Evolutionary conservation across 1,140 invertebrate genomes (phyloP).

Genomic region (Drosophila sechellia): DNA sequence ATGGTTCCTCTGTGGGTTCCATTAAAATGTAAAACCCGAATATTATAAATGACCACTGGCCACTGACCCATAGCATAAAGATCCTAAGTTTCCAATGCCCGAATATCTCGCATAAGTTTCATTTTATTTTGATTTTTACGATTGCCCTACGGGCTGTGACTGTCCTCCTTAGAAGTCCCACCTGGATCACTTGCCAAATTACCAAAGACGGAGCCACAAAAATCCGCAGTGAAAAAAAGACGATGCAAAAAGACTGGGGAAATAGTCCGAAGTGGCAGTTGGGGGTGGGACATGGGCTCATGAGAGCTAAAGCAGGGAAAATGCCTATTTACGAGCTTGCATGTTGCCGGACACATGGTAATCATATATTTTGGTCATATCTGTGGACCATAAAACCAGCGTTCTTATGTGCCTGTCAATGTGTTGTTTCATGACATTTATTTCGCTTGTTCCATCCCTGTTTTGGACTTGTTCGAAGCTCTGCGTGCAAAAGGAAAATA

Average conservation of each 20-base stretch:
- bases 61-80: constrained; percentile 43
- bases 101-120: constrained; percentile 83
- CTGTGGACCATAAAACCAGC: constrained; percentile 84
- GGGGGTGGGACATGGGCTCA: constrained; percentile 28
- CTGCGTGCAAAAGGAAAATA: constrained; percentile 84
- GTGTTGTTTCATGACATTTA: constrained; percentile 84
- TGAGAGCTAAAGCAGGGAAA: constrained; percentile 76
- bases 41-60: constrained; percentile 43
- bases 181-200: constrained; percentile 83
- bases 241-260: not conserved
- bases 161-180: constrained; percentile 61
- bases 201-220: constrained; percentile 61
- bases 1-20: constrained; percentile 9
- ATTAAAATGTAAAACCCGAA: constrained; percentile 56
- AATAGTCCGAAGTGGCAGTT: constrained; percentile 31
- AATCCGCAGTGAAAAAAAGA: constrained; percentile 39
- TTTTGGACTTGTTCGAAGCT: constrained; percentile 20
- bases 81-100: constrained; percentile 10
- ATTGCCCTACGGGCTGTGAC: constrained; percentile 60
- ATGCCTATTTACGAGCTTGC: constrained; percentile 84
- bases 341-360: constrained; percentile 84
- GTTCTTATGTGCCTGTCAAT: constrained; percentile 85
- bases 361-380: constrained; percentile 85
- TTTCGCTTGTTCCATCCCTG: constrained; percentile 65
- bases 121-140: constrained; percentile 84